Evolutionary conservation across 2,888 invertebrate genomes (phyloP), one percentile per base, ranked within the genome.

Genomic region (Calameuta pallipes): DNA sequence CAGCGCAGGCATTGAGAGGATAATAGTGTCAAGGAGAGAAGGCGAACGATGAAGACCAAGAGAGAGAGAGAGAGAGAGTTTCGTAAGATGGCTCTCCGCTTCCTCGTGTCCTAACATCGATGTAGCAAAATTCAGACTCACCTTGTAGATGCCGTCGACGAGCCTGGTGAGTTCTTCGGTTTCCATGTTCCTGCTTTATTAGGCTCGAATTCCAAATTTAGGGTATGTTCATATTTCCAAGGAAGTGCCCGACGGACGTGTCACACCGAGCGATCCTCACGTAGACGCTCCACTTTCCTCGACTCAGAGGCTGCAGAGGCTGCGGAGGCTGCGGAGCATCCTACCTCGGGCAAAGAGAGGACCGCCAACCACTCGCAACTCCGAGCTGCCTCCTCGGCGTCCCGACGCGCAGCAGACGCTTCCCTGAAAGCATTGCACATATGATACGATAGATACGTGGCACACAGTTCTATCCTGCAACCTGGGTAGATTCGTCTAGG

Each of bases 81-180:
- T 41, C 15, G 4, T 41, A 15, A 41, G 41, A 15, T 15, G 41
- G 4, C 41, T 41, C 15, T 15, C 15, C 4, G 41, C 15, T 41
- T 41, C 41, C 41, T 41, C 41, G 41, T 15, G 6, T 41, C 15
- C 4, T 6, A 41, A 11, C 71, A 9, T 31, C 6, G 4, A n/a
- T 6, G 71, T 15, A 33, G 71, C n/a, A 33, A 71, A 71, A 71
- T n/a, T 71, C 2, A 71, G 41, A 81, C 93, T 92, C 93, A 97
- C 97, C 96, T 97, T 97, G 92, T 97, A 97, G 90, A 97, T 97
- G 89, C 96, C 96, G 93, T 97, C 97, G 89, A 97, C 97, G 88
- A 97, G 95, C 93, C 96, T 97, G 90, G 96, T 97, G 87, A 97
- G 95, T 93, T 97, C 97, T 92, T 97, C 97, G 88, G 97, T 96